Conservation (phyloP, 1,140 invertebrate genomes). For the Orussus abietinus region DNA sequence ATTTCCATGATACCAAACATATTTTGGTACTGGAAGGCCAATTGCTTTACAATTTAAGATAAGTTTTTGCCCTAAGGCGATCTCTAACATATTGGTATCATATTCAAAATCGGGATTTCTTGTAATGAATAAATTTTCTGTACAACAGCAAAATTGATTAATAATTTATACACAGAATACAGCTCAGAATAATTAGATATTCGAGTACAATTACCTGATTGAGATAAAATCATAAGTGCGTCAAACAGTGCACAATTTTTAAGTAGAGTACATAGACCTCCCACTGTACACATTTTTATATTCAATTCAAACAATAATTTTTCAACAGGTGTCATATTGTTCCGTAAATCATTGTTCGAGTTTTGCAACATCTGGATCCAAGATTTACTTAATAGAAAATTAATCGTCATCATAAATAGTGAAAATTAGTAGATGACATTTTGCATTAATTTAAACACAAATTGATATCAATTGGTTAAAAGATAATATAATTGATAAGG, state of each 20-base stretch:
- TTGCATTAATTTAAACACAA: slow-evolving; percentile 6
- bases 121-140: slow-evolving; percentile 29
- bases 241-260: slow-evolving; percentile 28
- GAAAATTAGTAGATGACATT: background rate
- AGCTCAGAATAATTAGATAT: background rate
- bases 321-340: slow-evolving; percentile 22
- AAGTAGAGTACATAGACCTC: slow-evolving; percentile 26
- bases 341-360: slow-evolving; percentile 6
- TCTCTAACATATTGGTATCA: slow-evolving; percentile 10
- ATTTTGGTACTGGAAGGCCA: slow-evolving; percentile 36
- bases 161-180: slow-evolving; percentile 3
- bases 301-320: slow-evolving; percentile 31
- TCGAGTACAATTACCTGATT: slow-evolving; percentile 25
- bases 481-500: background rate
- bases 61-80: slow-evolving; percentile 22
- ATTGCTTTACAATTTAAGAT: slow-evolving; percentile 29
- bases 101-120: slow-evolving; percentile 22
- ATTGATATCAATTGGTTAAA: background rate
- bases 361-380: slow-evolving; percentile 28
- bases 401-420: slow-evolving; percentile 10
- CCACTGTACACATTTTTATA: slow-evolving; percentile 34
- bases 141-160: slow-evolving; percentile 6
- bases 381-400: slow-evolving; percentile 2
- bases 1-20: slow-evolving; percentile 34
- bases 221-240: slow-evolving; percentile 28